phyloP scores from a whole-genome alignment of 1,140 invertebrate species.

The Ceratina japonica region DNA sequence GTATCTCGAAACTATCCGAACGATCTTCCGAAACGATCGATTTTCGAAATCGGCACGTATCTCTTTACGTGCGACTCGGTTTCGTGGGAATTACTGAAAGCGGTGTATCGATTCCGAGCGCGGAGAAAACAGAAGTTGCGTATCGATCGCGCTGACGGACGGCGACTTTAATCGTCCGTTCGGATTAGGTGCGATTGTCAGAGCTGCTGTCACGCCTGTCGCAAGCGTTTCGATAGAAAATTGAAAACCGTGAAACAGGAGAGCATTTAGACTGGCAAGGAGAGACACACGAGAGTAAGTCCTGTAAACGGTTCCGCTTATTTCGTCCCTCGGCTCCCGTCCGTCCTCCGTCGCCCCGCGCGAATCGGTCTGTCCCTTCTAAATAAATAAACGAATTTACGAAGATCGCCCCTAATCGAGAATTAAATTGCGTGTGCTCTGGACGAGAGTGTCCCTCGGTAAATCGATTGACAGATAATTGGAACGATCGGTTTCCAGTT shows the following conservation, averaged over 20 bases:
- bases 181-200: conserved; percentile 62
- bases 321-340: background rate
- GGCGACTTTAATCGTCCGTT: conserved; percentile 34
- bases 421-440: too few relatives aligned
- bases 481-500: too few relatives aligned
- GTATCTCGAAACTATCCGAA: background rate
- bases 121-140: conserved; percentile 9
- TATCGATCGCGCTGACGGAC: conserved; percentile 45
- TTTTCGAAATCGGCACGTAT: too few relatives aligned
- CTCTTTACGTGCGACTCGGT: background rate
- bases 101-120: too few relatives aligned
- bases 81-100: background rate
- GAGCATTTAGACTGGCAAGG: conserved; percentile 29
- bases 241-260: conserved; percentile 30
- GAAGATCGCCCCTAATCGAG: too few relatives aligned
- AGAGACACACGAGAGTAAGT: conserved; percentile 9
- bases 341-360: too few relatives aligned
- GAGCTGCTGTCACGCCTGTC: conserved; percentile 57
- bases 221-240: conserved; percentile 58
- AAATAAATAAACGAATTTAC: too few relatives aligned
- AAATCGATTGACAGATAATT: too few relatives aligned
- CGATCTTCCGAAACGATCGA: too few relatives aligned
- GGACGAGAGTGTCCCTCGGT: too few relatives aligned
- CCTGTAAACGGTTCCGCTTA: conserved; percentile 2
- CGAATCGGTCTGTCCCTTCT: too few relatives aligned